These are phyloP conservation scores for Ascidia mentula DNA, from an alignment of 23 tunicate species.

Conservation along the genomic window DNA sequence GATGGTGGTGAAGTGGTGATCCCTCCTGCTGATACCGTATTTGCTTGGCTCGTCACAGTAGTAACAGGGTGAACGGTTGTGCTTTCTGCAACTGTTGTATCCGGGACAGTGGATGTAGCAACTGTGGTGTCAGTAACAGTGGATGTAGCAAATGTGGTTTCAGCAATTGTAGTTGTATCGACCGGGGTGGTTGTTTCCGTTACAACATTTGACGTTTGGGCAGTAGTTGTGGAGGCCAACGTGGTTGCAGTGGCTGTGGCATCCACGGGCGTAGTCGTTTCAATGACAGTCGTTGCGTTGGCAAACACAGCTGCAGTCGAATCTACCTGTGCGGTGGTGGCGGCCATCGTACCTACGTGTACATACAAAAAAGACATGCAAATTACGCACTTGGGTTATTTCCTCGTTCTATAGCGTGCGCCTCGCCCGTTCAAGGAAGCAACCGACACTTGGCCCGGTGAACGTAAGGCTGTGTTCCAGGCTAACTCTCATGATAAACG, in stretches of 20 bases:
- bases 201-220: not conserved
- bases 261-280: not conserved
- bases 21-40: not conserved
- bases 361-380: no score
- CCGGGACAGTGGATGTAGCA: not conserved
- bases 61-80: not conserved
- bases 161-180: not conserved
- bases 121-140: not conserved
- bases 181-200: not conserved
- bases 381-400: not conserved
- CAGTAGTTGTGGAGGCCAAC: not conserved
- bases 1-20: not conserved
- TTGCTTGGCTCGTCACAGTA: not conserved
- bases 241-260: not conserved
- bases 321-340: not conserved
- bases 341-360: not conserved
- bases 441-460: no score
- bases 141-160: not conserved
- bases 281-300: not conserved
- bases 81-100: not conserved
- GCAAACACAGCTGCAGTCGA: not conserved
- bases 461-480: no score
- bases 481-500: no score
- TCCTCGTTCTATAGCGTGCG: not conserved
- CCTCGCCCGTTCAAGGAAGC: not conserved